These are phyloP conservation scores for Phaethornis superciliosus DNA, from an alignment of 2,113 vertebrate genomes.

Conservation along the genomic window DNA sequence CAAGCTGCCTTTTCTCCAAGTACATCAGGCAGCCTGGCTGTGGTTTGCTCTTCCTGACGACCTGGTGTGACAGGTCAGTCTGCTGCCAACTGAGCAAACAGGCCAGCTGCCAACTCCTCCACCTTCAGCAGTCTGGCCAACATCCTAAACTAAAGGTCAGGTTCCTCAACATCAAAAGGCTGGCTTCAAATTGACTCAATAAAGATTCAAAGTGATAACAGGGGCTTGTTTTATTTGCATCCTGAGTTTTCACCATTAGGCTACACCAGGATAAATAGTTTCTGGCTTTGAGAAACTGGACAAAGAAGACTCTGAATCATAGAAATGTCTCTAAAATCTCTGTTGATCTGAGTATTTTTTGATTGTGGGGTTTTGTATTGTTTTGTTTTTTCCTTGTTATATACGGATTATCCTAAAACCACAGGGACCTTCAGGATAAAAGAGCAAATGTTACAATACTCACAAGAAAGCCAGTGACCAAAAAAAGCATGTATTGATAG, in stretches of 20 bases:
- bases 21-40: not conserved
- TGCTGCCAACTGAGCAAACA: not conserved
- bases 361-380: too few relatives aligned
- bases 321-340: not conserved
- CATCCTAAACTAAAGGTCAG: not conserved
- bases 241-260: not conserved
- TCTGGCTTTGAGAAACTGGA: not conserved
- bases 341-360: not conserved
- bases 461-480: not conserved
- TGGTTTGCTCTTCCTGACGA: constrained; percentile 10
- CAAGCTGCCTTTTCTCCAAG: not conserved
- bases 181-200: not conserved
- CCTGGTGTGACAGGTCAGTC: not conserved
- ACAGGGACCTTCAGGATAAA: not conserved
- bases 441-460: not conserved
- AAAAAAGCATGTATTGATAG: not conserved
- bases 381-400: not conserved
- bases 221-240: not conserved
- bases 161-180: not conserved
- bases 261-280: not conserved
- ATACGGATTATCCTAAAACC: not conserved
- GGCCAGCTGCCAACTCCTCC: not conserved
- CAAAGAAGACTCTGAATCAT: not conserved
- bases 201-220: not conserved
- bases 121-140: constrained; percentile 7